Base-by-base conservation (phyloP, 1,140 invertebrate genomes). In the Helicoverpa zea region DNA sequence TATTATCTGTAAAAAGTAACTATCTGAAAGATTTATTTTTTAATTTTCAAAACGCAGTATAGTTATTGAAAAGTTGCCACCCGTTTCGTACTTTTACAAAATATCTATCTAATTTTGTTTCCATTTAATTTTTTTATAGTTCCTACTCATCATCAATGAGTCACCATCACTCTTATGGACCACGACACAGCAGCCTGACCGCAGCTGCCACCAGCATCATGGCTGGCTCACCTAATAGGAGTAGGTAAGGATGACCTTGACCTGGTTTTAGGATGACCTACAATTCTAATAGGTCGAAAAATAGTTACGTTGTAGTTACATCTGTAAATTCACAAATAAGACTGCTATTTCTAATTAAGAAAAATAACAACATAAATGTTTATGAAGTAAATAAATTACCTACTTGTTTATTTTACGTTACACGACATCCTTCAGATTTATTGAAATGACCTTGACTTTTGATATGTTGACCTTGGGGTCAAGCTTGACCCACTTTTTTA, bases 151-250 rank as follows among this genome's bases (percentile, higher is more conserved):
- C 92, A 7, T 86, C 89, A 0, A 88, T 88, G 9, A 88, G 84
- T 18, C 92, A 89, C 35, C 92, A 88, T 63, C 89, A 91, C 13
- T 81, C 86, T 2, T 90, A 83, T 75, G 85, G 89, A 0, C 94
- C 91, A 3, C 83, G 94, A 0, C 94, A 95, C 83, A 94, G 93
- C 86, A 94, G 93, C 51, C 87, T 95, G 11, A 95, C 94, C 0
- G 88, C 89, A 0, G 88, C 88, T 0, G 88, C 93, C 7, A 91
- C 92, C 58, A 92, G 88, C 80, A 88, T 92, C 18, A 90, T 91
- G 77, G 88, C 86, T 7, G 87, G 89, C 3, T 92, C 93, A 9
- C 91, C 92, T 58, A 92, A 91, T 59, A 92, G 93, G 82, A 94
- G 91, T 85, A 95, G 94, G 92, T 94, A 75, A 90, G 89, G 83